A percentile compares a stretch with the other conserved stretches of the same genome.
Conservation (phyloP, 2,797 vertebrate species). For the Bovichtus variegatus region DNA sequence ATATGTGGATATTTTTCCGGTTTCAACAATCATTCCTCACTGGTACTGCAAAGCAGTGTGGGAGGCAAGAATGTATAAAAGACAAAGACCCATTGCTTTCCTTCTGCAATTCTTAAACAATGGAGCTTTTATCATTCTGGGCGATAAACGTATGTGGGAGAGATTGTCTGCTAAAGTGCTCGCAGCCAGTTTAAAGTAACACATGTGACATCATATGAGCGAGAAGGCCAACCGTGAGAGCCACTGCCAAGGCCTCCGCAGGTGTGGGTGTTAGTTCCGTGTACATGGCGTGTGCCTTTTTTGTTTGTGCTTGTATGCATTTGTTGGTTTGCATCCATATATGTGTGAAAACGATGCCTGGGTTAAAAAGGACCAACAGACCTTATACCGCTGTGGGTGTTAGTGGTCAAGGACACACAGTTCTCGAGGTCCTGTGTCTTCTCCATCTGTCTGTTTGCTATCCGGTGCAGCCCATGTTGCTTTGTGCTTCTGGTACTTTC, state of each 20-base stretch:
- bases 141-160: conserved; percentile 15
- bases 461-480: conserved; percentile 27
- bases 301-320: conserved; percentile 1
- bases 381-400: conserved; percentile 50
- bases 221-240: conserved; percentile 18
- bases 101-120: conserved; percentile 33
- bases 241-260: conserved; percentile 51
- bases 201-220: conserved; percentile 63
- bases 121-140: conserved; percentile 15
- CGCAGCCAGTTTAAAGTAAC: conserved; percentile 26
- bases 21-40: background rate
- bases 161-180: conserved; percentile 22
- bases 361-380: conserved; percentile 40
- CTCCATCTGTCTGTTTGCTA: conserved; percentile 72
- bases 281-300: conserved; percentile 14
- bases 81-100: conserved; percentile 62
- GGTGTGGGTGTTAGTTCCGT: conserved; percentile 56
- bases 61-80: conserved; percentile 58
- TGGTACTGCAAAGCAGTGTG: conserved; percentile 48
- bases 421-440: conserved; percentile 62
- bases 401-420: conserved; percentile 63
- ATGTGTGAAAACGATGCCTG: conserved; percentile 50
- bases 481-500: background rate
- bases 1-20: background rate
- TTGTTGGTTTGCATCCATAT: conserved; percentile 32